Conservation (phyloP, 2,888 invertebrate species). For the Aphidius colemani region DNA sequence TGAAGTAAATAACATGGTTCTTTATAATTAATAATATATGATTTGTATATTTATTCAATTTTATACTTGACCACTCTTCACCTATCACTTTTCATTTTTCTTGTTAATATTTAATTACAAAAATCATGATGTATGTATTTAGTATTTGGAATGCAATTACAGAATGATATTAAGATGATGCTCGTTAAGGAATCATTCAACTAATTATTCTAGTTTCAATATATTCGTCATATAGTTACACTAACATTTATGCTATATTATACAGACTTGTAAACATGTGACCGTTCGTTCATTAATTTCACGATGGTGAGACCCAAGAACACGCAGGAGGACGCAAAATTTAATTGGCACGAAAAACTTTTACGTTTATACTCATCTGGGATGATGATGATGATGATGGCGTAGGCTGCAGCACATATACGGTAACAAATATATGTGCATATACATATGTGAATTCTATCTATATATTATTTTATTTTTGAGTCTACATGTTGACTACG, state of each 20-base stretch:
- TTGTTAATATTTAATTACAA: neutral
- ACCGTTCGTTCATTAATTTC: conserved; percentile 29
- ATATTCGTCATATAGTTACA: conserved; percentile 23
- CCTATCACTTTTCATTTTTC: too few species aligned
- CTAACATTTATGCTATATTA: conserved; percentile 25
- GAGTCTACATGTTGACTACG: neutral
- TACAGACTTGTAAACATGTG: conserved; percentile 19
- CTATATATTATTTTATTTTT: neutral
- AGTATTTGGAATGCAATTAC: neutral
- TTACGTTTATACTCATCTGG: conserved; percentile 17
- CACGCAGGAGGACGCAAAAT: conserved; percentile 13
- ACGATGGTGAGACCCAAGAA: conserved; percentile 15
- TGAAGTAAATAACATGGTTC: too few species aligned
- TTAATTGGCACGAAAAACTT: conserved; percentile 31
- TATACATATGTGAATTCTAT: neutral
- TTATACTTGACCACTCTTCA: too few species aligned
- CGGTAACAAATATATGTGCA: conserved; percentile 10
- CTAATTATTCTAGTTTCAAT: neutral
- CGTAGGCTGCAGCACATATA: conserved; percentile 4
- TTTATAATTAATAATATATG: too few species aligned
- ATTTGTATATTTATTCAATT: too few species aligned
- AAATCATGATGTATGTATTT: too few species aligned
- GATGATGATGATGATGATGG: too few species aligned
- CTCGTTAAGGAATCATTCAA: conserved; percentile 26
- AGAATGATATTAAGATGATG: neutral